These are phyloP conservation scores for Idaea aversata DNA, from an alignment of 2,888 invertebrate genomes.

Conservation along the genomic window DNA sequence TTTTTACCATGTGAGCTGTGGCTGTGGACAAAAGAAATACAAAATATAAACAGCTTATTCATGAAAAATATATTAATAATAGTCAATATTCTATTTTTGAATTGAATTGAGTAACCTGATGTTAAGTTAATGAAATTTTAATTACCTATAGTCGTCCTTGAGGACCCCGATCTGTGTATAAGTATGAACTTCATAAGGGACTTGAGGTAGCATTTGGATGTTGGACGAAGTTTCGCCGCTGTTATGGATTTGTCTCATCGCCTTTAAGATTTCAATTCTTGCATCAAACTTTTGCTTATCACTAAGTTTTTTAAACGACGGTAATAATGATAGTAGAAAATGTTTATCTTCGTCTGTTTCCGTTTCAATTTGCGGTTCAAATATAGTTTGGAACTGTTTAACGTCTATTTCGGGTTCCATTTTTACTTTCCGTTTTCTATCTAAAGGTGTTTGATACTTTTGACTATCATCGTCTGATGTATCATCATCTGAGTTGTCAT, in stretches of 20 bases:
- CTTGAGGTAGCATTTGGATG: neutral
- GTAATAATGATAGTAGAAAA: slow-evolving; percentile 53
- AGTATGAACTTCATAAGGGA: neutral
- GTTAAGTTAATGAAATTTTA: neutral
- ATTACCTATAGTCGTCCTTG: neutral
- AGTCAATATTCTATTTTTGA: neutral
- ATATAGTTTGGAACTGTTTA: neutral
- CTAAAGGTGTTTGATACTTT: neutral
- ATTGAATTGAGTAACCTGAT: neutral
- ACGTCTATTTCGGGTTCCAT: neutral
- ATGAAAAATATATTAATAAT: neutral
- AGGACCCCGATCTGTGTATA: neutral
- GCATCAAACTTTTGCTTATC: slow-evolving; percentile 55
- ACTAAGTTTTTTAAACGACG: slow-evolving; percentile 48
- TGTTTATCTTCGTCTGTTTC: slow-evolving; percentile 56
- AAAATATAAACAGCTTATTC: neutral
- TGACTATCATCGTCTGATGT: neutral
- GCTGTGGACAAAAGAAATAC: neutral
- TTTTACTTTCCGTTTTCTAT: neutral
- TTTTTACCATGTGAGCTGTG: slow-evolving; percentile 48
- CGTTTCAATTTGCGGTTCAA: slow-evolving; percentile 15
- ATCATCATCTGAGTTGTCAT: neutral
- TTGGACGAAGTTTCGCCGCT: neutral
- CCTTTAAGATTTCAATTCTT: slow-evolving; percentile 52
- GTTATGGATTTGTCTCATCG: slow-evolving; percentile 38